Conservation (phyloP, 2,888 invertebrate genomes). For the Drosophila merina region DNA sequence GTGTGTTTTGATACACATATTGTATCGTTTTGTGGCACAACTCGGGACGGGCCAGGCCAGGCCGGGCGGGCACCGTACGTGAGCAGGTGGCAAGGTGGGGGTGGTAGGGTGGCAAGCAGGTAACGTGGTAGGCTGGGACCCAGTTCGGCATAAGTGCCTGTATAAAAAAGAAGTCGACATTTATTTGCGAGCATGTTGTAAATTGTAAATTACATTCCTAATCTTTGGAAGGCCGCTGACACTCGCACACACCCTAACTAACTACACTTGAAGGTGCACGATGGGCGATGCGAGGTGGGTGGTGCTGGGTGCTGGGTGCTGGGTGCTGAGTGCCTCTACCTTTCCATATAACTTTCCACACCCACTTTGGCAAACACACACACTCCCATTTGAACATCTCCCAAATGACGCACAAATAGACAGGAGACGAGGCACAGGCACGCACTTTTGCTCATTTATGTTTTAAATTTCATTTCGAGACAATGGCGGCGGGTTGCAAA, state of each 20-base stretch:
- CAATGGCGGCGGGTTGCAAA: conserved; percentile 37
- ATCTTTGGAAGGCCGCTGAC: conserved; percentile 63
- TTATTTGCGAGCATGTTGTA: conserved; percentile 79
- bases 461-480: conserved; percentile 73
- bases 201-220: conserved; percentile 79
- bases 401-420: conserved; percentile 59
- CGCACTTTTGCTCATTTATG: conserved; percentile 77
- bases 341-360: conserved; percentile 5
- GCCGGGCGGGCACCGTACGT: not conserved
- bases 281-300: too few relatives aligned
- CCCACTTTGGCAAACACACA: not conserved
- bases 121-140: conserved; percentile 8
- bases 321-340: not conserved
- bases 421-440: conserved; percentile 51
- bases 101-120: conserved; percentile 16
- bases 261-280: conserved; percentile 60
- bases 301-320: too few relatives aligned
- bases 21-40: conserved; percentile 71
- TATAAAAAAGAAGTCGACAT: conserved; percentile 77
- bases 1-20: conserved; percentile 76
- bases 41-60: conserved; percentile 10
- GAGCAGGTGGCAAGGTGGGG: conserved; percentile 28
- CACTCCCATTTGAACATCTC: conserved; percentile 12
- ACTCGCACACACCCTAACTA: conserved; percentile 41
- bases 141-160: conserved; percentile 63